Evolutionary conservation across 2,888 invertebrate genomes (phyloP).

Genomic region (Deilephila porcellus): DNA sequence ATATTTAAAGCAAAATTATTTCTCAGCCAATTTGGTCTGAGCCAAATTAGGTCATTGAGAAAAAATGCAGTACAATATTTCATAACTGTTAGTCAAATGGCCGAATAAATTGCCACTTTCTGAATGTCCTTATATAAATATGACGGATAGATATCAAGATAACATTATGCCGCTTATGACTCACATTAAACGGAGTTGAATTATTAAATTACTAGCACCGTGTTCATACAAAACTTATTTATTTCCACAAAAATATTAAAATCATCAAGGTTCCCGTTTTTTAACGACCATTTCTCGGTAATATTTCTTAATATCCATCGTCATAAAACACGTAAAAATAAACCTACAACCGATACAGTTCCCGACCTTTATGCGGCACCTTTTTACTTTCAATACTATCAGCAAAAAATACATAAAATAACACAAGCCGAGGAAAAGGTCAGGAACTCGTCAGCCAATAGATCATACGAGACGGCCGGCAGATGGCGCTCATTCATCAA

Average conservation of each 20-base stretch:
- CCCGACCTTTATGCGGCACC: neutral
- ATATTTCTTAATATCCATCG: conserved; percentile 1
- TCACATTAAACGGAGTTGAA: neutral
- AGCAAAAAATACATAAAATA: neutral
- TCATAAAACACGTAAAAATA: conserved; percentile 6
- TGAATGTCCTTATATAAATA: neutral
- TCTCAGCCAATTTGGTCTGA: too few relatives aligned
- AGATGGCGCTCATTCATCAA: conserved; percentile 10
- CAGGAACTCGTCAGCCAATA: neutral
- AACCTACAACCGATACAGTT: neutral
- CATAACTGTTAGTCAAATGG: neutral
- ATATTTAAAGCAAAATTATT: too few relatives aligned
- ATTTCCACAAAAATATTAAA: neutral
- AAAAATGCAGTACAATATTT: neutral
- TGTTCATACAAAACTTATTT: neutral
- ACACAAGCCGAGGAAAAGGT: conserved; percentile 7
- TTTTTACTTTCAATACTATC: neutral
- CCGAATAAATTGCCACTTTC: neutral
- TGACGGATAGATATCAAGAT: conserved; percentile 7
- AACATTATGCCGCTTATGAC: neutral
- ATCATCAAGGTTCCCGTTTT: neutral
- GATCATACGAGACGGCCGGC: neutral
- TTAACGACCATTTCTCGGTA: neutral
- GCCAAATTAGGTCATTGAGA: too few relatives aligned
- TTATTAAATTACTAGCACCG: neutral